These are phyloP conservation scores for Batillaria attramentaria DNA, from an alignment of 1,140 invertebrate genomes.

Conservation along the genomic window DNA sequence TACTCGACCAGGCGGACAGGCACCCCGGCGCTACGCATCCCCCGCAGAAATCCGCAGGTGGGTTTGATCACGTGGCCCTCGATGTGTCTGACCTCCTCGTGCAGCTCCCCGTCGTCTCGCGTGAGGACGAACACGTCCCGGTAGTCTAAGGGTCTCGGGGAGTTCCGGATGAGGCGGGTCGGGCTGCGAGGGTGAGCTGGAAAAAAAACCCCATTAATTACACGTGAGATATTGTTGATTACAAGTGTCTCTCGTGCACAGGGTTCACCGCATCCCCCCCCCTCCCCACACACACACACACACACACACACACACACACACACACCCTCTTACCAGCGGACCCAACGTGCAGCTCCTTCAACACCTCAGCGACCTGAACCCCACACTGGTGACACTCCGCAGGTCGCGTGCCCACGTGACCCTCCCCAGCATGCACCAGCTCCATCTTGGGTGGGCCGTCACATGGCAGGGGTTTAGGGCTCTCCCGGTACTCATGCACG, in stretches of 20 bases:
- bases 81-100: background rate
- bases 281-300: too few relatives aligned
- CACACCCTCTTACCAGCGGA: too few relatives aligned
- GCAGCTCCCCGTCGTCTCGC: background rate
- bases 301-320: too few relatives aligned
- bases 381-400: constrained; percentile 13
- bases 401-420: background rate
- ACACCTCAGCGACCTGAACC: background rate
- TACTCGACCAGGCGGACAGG: background rate
- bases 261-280: too few relatives aligned
- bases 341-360: background rate
- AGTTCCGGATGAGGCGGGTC: too few relatives aligned
- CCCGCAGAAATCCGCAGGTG: background rate
- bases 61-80: background rate
- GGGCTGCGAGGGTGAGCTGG: too few relatives aligned
- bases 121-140: background rate
- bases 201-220: too few relatives aligned
- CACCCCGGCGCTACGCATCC: background rate
- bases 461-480: background rate
- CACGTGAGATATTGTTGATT: too few relatives aligned
- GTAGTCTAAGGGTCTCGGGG: too few relatives aligned
- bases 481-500: background rate
- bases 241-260: too few relatives aligned
- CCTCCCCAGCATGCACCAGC: background rate
- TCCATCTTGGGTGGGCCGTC: constrained; percentile 5